These are phyloP conservation scores for Biston stratarius DNA, from an alignment of 2,888 invertebrate genomes.

Conservation along the genomic window DNA sequence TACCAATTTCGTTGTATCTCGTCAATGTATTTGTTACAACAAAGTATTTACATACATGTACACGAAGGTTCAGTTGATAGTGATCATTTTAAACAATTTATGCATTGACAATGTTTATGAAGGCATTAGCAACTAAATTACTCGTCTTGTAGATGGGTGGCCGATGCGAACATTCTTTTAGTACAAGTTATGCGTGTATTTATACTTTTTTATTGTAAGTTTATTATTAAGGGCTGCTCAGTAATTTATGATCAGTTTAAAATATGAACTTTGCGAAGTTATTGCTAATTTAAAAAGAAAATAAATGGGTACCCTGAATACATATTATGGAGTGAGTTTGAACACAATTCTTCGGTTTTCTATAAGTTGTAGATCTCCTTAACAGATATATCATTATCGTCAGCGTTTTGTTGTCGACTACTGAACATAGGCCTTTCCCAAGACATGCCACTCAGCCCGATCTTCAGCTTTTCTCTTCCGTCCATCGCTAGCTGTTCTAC, in stretches of 20 bases:
- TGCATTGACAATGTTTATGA: conserved; percentile 37
- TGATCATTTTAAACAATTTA: conserved; percentile 30
- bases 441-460: too few species aligned
- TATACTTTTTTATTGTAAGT: conserved; percentile 1
- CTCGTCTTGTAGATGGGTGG: conserved; percentile 32
- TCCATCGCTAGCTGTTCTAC: too few species aligned
- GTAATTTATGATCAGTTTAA: conserved; percentile 20
- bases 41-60: conserved; percentile 7
- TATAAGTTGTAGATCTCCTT: too few species aligned
- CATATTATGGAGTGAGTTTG: not conserved
- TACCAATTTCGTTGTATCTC: not conserved
- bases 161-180: conserved; percentile 30
- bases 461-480: too few species aligned
- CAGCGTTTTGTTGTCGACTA: too few species aligned
- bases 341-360: too few species aligned
- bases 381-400: too few species aligned
- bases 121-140: conserved; percentile 41
- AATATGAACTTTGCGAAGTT: conserved; percentile 21
- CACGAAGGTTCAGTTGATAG: conserved; percentile 5
- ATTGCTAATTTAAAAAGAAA: conserved; percentile 11
- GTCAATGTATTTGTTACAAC: conserved; percentile 1
- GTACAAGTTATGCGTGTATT: conserved; percentile 9
- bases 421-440: too few species aligned
- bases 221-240: conserved; percentile 11
- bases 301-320: conserved; percentile 1